phyloP scores from a whole-genome alignment of 2,888 invertebrate genomes.

The Rotaria sp. region DNA sequence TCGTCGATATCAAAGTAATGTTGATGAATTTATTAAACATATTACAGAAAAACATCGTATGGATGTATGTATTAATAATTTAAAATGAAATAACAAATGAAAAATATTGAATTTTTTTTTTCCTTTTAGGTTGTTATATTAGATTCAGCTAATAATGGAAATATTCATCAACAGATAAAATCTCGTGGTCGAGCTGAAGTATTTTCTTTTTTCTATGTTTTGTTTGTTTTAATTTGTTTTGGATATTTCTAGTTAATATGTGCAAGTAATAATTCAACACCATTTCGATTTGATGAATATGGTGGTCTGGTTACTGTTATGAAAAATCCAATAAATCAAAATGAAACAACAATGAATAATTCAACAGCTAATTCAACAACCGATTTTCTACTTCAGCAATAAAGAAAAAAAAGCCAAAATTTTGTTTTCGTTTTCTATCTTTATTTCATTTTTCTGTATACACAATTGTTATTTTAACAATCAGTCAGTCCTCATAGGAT shows the following conservation, averaged over 20 bases:
- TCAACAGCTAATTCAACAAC: not conserved
- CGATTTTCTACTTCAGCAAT: slow-evolving; percentile 13
- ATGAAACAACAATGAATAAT: not conserved
- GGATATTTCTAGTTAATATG: not conserved
- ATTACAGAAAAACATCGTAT: slow-evolving; percentile 37
- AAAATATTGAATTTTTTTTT: no score
- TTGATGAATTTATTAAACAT: slow-evolving; percentile 36
- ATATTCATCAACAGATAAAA: slow-evolving; percentile 20
- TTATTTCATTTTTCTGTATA: not conserved
- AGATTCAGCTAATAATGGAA: slow-evolving; percentile 28
- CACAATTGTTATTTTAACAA: not conserved
- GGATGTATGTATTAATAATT: slow-evolving; percentile 28
- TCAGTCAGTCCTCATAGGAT: slow-evolving; percentile 15
- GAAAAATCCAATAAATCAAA: not conserved
- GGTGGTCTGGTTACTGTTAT: slow-evolving; percentile 19
- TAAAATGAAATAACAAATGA: not conserved
- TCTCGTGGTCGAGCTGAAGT: slow-evolving; percentile 29
- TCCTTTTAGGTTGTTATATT: not conserved
- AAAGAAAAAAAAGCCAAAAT: not conserved
- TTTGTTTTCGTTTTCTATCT: not conserved
- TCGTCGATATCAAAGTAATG: slow-evolving; percentile 29
- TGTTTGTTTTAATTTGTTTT: not conserved
- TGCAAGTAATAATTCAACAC: slow-evolving; percentile 23
- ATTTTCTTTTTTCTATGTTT: not conserved
- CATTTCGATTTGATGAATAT: slow-evolving; percentile 19